Evolutionary conservation across 2,797 vertebrate species (phyloP).

Genomic region (Threskiornis aethiopicus): DNA sequence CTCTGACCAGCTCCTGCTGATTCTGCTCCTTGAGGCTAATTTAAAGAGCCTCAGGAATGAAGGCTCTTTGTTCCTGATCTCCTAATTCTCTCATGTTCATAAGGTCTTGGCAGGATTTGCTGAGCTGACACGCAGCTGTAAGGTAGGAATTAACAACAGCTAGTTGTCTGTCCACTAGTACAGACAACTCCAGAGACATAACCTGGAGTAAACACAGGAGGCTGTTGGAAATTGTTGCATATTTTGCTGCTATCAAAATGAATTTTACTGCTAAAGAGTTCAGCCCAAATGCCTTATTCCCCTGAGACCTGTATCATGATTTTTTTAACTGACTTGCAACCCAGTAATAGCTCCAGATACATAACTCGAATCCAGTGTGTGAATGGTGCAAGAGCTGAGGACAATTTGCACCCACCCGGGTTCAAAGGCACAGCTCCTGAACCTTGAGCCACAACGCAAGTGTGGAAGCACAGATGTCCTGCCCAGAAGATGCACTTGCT

Average conservation of each 20-base stretch:
- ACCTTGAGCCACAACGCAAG: fast-evolving
- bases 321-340: not conserved
- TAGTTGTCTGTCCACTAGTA: not conserved
- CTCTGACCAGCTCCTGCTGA: not conserved
- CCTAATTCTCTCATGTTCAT: not conserved
- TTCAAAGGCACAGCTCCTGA: not conserved
- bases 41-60: not conserved
- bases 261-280: not conserved
- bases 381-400: not conserved
- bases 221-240: not conserved
- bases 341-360: not conserved
- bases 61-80: not conserved
- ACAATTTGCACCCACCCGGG: not conserved
- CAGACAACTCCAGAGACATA: not conserved
- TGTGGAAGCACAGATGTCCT: not conserved
- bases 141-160: not conserved
- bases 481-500: not conserved
- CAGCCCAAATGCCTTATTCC: not conserved
- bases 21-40: not conserved
- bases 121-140: not conserved
- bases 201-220: not conserved
- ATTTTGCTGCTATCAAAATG: not conserved
- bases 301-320: not conserved
- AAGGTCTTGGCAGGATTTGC: not conserved
- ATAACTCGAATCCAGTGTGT: fast-evolving